phyloP scores from a whole-genome alignment of 2,797 vertebrate genomes.

The Poecilia picta region DNA sequence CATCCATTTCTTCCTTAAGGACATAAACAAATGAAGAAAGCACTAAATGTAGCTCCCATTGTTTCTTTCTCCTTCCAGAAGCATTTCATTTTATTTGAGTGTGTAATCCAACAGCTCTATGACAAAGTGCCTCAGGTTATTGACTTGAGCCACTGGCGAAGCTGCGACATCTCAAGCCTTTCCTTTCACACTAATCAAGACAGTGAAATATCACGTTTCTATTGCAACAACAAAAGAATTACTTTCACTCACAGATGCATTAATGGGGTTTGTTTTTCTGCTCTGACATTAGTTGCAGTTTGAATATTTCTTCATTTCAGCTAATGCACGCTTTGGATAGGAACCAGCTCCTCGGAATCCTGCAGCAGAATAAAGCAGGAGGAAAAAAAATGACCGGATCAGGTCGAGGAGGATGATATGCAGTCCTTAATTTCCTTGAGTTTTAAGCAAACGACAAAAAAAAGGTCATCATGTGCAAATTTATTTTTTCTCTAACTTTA shows the following conservation, averaged over 20 bases:
- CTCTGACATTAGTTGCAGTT: slow-evolving; percentile 3
- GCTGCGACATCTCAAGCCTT: background rate
- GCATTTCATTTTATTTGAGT: background rate
- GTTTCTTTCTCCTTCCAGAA: background rate
- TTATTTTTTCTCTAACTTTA: background rate
- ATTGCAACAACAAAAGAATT: background rate
- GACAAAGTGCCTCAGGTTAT: background rate
- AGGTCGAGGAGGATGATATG: background rate
- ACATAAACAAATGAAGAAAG: background rate
- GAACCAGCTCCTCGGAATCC: background rate
- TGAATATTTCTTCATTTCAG: slow-evolving; percentile 4
- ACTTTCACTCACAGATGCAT: slow-evolving; percentile 1
- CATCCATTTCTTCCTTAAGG: background rate
- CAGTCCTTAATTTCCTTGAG: background rate
- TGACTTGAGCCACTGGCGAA: background rate
- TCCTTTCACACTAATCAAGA: slow-evolving; percentile 1
- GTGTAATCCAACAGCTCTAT: background rate
- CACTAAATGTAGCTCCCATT: background rate
- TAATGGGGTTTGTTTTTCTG: background rate
- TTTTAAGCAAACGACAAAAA: background rate
- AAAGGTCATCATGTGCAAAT: background rate
- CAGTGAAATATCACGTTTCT: background rate
- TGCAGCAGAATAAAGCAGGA: background rate
- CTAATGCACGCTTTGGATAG: background rate
- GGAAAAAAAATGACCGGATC: background rate